These are phyloP conservation scores for Cistogaster globosa DNA, from an alignment of 2,888 invertebrate species.

Conservation along the genomic window DNA sequence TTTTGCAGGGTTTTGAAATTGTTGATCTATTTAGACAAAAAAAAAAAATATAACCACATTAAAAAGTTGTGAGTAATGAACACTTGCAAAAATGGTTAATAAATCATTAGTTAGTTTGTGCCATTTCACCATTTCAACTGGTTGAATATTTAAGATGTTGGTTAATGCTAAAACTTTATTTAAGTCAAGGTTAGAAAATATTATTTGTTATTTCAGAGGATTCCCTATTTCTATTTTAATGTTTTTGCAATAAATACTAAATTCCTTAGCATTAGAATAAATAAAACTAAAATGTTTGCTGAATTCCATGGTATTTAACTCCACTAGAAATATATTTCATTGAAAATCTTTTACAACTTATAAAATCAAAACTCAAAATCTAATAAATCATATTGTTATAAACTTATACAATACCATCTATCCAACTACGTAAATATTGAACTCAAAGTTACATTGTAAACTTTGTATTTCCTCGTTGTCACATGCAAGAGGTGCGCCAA, in stretches of 20 bases:
- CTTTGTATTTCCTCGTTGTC: constrained; percentile 37
- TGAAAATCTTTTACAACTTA: constrained; percentile 6
- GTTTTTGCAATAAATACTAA: too few species aligned
- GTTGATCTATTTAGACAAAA: constrained; percentile 8
- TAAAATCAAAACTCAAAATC: constrained; percentile 57
- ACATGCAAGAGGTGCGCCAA: constrained; percentile 54
- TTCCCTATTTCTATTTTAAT: too few species aligned
- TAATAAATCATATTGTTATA: constrained; percentile 61
- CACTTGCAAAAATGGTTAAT: not conserved
- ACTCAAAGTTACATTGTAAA: constrained; percentile 2
- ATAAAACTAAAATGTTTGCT: too few species aligned
- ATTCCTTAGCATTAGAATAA: too few species aligned
- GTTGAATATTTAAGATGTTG: not conserved
- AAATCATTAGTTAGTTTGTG: not conserved
- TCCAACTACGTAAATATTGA: constrained; percentile 11
- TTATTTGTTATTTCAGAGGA: too few species aligned
- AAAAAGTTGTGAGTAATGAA: constrained; percentile 4
- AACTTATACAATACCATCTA: constrained; percentile 38
- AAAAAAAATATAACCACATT: constrained; percentile 15
- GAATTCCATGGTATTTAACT: too few species aligned
- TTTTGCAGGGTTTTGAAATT: constrained; percentile 28
- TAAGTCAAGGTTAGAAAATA: constrained; percentile 12
- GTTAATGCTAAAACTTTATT: not conserved
- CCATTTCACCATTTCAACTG: not conserved
- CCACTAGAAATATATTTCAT: not conserved